Percentiles rank a stretch among this genome's conserved stretches.
Evolutionary conservation across 2,888 invertebrate genomes (phyloP).

Genomic region (Heliconius charithonia): DNA sequence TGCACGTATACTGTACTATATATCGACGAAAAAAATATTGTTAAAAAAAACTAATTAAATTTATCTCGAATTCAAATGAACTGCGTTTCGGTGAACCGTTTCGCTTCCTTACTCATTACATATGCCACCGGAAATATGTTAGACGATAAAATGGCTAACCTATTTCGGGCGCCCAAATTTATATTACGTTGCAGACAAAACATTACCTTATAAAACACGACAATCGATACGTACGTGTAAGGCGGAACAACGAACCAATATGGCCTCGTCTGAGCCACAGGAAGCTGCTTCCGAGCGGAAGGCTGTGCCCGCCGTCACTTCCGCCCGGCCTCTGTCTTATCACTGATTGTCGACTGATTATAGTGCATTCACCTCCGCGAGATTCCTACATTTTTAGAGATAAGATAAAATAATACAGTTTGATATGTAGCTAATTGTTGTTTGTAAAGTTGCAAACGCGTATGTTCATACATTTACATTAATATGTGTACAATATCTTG

Average conservation of each 20-base stretch:
- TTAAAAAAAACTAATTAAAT: conserved; percentile 6
- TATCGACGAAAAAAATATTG: background rate
- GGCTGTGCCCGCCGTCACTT: conserved; percentile 66
- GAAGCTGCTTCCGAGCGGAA: conserved; percentile 79
- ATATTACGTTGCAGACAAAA: conserved; percentile 18
- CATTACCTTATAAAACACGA: conserved; percentile 16
- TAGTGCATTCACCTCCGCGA: conserved; percentile 39
- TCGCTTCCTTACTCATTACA: conserved; percentile 1
- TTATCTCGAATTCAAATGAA: conserved; percentile 14
- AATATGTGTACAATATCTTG: too few species aligned
- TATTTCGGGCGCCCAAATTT: conserved; percentile 12
- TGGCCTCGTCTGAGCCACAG: conserved; percentile 65
- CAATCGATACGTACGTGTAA: conserved; percentile 32
- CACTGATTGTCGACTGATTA: conserved; percentile 30
- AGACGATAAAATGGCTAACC: conserved; percentile 14
- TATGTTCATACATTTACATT: too few species aligned
- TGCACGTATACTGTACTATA: background rate
- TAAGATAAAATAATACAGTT: background rate
- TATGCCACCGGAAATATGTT: conserved; percentile 9
- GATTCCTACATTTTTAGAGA: conserved; percentile 24
- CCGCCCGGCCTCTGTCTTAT: conserved; percentile 50
- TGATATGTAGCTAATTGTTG: background rate
- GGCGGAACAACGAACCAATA: conserved; percentile 36
- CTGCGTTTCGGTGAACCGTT: conserved; percentile 1
- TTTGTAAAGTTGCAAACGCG: background rate